phyloP scores from a whole-genome alignment of 2,888 invertebrate genomes.

The Rhopalosiphum nymphaeae region DNA sequence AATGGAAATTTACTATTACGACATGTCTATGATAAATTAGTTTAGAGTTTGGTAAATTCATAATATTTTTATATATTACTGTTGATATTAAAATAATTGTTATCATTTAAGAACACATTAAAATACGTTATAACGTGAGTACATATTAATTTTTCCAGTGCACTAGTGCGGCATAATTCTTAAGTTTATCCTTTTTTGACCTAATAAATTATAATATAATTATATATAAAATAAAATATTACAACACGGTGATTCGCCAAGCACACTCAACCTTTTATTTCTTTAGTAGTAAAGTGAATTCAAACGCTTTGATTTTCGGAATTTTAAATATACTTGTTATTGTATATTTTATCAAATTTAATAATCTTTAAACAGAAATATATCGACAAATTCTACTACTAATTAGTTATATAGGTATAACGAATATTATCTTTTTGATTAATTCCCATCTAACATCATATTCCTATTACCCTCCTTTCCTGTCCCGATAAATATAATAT shows the following conservation, averaged over 20 bases:
- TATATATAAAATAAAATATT: neutral
- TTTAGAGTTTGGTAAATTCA: neutral
- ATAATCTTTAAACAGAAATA: no score
- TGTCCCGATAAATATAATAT: neutral
- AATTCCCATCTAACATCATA: no score
- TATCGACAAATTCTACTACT: no score
- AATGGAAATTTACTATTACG: neutral
- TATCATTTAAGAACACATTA: neutral
- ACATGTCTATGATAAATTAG: neutral
- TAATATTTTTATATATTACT: neutral
- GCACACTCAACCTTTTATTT: neutral
- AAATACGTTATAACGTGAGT: neutral
- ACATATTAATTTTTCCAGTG: neutral
- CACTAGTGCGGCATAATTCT: neutral
- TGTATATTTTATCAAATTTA: no score
- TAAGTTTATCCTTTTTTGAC: neutral
- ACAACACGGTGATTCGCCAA: neutral
- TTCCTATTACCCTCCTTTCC: no score
- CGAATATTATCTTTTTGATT: no score
- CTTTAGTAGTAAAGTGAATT: neutral
- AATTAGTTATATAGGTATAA: no score
- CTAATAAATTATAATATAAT: neutral
- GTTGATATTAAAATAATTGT: neutral
- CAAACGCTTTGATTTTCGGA: neutral
- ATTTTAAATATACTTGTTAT: neutral